phyloP scores from a whole-genome alignment of 2,888 invertebrate genomes.

The Bembecia ichneumoniformis region DNA sequence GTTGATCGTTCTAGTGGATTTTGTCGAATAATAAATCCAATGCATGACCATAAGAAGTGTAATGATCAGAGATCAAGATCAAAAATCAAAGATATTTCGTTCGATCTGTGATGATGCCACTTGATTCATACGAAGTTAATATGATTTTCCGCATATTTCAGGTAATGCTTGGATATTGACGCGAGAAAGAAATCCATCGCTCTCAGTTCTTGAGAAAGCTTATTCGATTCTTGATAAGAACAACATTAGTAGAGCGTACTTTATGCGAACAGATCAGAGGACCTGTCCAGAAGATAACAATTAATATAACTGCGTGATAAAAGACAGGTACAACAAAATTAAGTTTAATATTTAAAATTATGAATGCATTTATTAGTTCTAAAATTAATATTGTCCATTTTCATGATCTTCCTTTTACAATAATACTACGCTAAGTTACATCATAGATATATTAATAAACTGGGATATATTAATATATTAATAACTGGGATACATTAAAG shows the following conservation, averaged over 20 bases:
- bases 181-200: conserved; percentile 70
- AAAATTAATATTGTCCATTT: conserved; percentile 18
- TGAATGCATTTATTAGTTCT: conserved; percentile 7
- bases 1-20: too few species aligned
- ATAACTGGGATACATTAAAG: neutral
- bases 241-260: conserved; percentile 69
- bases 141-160: conserved; percentile 22
- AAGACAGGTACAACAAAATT: too few species aligned
- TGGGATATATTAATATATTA: neutral
- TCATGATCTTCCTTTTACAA: conserved; percentile 22
- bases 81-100: too few species aligned
- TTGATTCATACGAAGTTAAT: too few species aligned
- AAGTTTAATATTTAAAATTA: neutral
- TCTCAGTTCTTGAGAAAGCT: conserved; percentile 71
- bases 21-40: too few species aligned
- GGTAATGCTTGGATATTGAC: conserved; percentile 76
- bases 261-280: conserved; percentile 75
- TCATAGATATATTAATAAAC: too few species aligned
- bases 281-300: conserved; percentile 56
- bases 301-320: conserved; percentile 1
- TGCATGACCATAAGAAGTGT: too few species aligned
- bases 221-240: conserved; percentile 71
- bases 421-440: neutral
- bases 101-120: too few species aligned
- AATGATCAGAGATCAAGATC: too few species aligned